Evolutionary conservation across 2,888 invertebrate genomes (phyloP), one percentile per base, ranked within the genome.

Genomic region (Eristalinus sepulchralis): DNA sequence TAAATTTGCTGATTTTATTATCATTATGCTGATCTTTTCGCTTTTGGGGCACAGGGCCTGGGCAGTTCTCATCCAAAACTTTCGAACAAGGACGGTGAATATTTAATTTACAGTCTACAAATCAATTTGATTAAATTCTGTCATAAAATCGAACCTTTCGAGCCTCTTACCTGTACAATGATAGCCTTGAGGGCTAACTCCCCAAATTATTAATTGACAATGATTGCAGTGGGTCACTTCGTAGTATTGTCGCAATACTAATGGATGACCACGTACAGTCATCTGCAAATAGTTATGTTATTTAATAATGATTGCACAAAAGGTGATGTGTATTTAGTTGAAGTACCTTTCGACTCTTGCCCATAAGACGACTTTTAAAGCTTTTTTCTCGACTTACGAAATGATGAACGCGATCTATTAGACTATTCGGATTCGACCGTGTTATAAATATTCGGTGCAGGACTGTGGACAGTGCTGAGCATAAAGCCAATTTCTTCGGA

Each of bases 111-210:
- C 98, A 98, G 92, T 96, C 98, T 92, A 57, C 9, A 11, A 22
- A 13, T 13, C 0, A 24, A 57, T 11, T 24, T 11, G 0, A 24
- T 22, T 3, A 22, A 57, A 24, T 13, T 13, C 11, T 24, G 13
- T 1, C 22, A 55, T 11, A 11, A 57, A 13, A 2, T 57, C 2
- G 11, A 24, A 17, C 17, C 17, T 47, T 47, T 47, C 9, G 10
- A 57, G 24, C 33, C 2, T 89, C 94, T 93, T 93, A 98, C 98
- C 96, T 91, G 96, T 95, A 93, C 99, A 99, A 91, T 98, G 97
- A 94, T 97, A 98, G 78, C 98, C 99, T 93, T 99, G 99, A 88
- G 98, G 98, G 90, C 98, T 98, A 83, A 99, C 96, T 67, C 99
- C 99, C 95, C 97, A 97, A 89, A 99, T 96, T 89, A 97, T 96